A percentile compares a stretch with the other conserved stretches of the same genome.
Conservation (phyloP, 2,113 vertebrate species). For the Oceanites oceanicus region DNA sequence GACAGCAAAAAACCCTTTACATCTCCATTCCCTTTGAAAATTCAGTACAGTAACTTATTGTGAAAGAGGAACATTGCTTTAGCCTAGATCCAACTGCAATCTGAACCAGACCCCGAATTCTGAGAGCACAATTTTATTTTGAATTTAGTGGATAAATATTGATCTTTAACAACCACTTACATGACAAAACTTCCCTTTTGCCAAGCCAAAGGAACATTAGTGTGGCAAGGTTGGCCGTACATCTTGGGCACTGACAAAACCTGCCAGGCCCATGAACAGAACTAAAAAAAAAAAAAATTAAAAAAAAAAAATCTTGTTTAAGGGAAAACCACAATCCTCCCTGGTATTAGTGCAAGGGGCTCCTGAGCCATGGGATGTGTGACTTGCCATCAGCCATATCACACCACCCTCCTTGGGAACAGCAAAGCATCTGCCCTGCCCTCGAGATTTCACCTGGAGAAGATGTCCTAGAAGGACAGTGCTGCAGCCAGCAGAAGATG, state of each 20-base stretch:
- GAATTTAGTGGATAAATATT: not conserved
- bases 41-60: not conserved
- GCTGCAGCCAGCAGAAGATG: not conserved
- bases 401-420: not conserved
- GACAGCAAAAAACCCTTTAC: not conserved
- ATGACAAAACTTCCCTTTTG: not conserved
- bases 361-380: not conserved
- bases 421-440: not conserved
- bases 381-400: not conserved
- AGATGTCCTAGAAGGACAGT: not conserved
- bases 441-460: not conserved
- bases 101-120: not conserved
- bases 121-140: not conserved
- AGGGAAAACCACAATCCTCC: not conserved
- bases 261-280: not conserved
- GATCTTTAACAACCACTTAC: not conserved
- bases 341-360: not conserved
- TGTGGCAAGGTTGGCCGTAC: not conserved
- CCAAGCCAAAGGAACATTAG: not conserved
- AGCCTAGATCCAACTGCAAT: not conserved
- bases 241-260: not conserved
- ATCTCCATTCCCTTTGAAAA: not conserved
- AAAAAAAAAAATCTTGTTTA: not conserved
- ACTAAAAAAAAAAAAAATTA: not conserved
- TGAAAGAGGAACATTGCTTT: not conserved